Conservation (phyloP, 2,888 invertebrate species). For the Megaustenia siamemsis region DNA sequence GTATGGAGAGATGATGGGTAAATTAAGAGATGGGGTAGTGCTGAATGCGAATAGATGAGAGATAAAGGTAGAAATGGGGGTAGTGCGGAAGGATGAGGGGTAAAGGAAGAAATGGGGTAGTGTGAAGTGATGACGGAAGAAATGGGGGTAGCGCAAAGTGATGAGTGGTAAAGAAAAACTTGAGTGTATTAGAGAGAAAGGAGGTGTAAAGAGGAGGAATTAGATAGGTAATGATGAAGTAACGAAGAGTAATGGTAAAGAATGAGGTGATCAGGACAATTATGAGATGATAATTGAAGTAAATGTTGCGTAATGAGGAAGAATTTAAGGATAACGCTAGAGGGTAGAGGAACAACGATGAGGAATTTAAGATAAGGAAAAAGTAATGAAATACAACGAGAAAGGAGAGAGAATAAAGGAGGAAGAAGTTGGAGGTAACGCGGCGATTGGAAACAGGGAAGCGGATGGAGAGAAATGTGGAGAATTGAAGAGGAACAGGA, state of each 20-base stretch:
- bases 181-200: background rate
- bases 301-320: background rate
- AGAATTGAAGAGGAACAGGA: background rate
- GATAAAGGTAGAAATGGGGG: too few relatives aligned
- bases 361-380: too few relatives aligned
- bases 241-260: background rate
- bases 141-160: too few relatives aligned
- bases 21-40: background rate
- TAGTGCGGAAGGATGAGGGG: slow-evolving; percentile 51
- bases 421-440: background rate
- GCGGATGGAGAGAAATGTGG: background rate
- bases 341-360: too few relatives aligned
- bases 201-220: background rate
- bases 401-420: background rate
- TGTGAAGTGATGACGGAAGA: slow-evolving; percentile 34
- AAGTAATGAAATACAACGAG: too few relatives aligned
- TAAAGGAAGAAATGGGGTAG: too few relatives aligned
- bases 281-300: background rate
- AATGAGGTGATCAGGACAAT: background rate
- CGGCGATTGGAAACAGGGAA: background rate
- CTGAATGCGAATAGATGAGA: background rate
- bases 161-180: too few relatives aligned
- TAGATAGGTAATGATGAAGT: background rate
- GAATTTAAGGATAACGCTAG: too few relatives aligned
- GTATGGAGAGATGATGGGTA: background rate